phyloP scores from a whole-genome alignment of 2,113 vertebrate species.

The Scytalopus superciliaris region DNA sequence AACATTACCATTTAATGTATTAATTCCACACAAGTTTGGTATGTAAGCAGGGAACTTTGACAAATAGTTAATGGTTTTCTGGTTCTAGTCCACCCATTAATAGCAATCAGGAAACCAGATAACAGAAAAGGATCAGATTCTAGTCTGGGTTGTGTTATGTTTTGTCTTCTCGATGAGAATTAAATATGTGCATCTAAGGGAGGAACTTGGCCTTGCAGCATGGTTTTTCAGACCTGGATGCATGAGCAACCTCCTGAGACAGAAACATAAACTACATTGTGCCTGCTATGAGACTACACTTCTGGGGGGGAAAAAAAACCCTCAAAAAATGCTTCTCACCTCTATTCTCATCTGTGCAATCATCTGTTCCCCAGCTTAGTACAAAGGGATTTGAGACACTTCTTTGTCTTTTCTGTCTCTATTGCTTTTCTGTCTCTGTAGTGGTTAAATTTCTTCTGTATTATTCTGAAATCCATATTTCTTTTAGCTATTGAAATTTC shows the following conservation, averaged over 20 bases:
- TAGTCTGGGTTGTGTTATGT: background rate
- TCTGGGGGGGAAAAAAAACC: background rate
- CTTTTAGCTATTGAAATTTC: background rate
- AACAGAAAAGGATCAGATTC: background rate
- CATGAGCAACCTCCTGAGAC: background rate
- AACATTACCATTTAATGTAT: background rate
- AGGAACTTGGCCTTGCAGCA: background rate
- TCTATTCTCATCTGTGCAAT: background rate
- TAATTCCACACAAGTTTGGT: background rate
- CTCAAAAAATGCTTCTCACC: background rate
- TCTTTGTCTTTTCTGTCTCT: conserved; percentile 21
- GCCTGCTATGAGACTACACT: background rate
- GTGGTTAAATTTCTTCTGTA: background rate
- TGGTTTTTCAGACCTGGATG: background rate
- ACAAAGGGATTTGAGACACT: background rate
- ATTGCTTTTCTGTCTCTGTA: background rate
- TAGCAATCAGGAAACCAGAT: background rate
- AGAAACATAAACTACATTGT: background rate
- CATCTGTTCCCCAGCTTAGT: background rate
- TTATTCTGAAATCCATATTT: background rate
- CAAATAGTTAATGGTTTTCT: background rate
- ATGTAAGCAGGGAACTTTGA: background rate
- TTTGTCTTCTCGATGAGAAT: background rate
- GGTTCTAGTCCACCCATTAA: background rate
- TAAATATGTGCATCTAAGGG: background rate